Evolutionary conservation across 2,797 vertebrate species (phyloP), one percentile per base, ranked within the genome.

Genomic region (Rousettus madagascariensis): DNA sequence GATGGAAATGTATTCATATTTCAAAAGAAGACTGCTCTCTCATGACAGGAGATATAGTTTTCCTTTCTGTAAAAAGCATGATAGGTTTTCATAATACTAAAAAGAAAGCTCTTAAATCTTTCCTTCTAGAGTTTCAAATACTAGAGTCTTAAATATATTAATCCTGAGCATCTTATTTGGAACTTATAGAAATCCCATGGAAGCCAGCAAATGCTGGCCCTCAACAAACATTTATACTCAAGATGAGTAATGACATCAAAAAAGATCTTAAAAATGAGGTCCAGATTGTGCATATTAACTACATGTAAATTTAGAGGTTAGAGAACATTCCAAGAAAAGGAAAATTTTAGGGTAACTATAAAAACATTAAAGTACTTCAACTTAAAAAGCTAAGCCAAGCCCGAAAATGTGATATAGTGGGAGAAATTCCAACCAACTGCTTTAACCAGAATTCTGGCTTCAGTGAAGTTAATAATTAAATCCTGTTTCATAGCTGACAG

Each of bases 201-300:
- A 94, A 46, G 9, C 57, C 61, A 63, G 51, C 72, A 89, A 59
- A 91, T 38, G 5, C 63, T 49, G 61, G 46, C 1, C 6, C 46
- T 79, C 41, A 22, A 33, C 36, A 93, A 86, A 90, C 90, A 86
- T 90, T 94, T 93, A 87, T 2, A 30, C 8, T 59, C 74, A 55
- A 7, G 51, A 80, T 87, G 78, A 90, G 55, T 46, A 53, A 65
- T 33, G 20, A 66, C 65, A 59, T 65, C 65, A 46, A 57, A 41
- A 57, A 93, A 12, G n/a, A 46, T 65, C 59, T 95, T 78, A 33
- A 57, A 87, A 94, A 85, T 11, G 28, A 63, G 61, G 43, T 4
- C 63, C 55, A 41, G 65, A 63, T 8, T 72, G n/a, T 63, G 10
- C 12, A 36, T 43, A 74, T 13, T 16, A 85, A 59, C 38, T 41